A percentile compares a stretch with the other conserved stretches of the same genome.
phyloP scores from a whole-genome alignment of 2,888 invertebrate species.

The Odiellus spinosus region DNA sequence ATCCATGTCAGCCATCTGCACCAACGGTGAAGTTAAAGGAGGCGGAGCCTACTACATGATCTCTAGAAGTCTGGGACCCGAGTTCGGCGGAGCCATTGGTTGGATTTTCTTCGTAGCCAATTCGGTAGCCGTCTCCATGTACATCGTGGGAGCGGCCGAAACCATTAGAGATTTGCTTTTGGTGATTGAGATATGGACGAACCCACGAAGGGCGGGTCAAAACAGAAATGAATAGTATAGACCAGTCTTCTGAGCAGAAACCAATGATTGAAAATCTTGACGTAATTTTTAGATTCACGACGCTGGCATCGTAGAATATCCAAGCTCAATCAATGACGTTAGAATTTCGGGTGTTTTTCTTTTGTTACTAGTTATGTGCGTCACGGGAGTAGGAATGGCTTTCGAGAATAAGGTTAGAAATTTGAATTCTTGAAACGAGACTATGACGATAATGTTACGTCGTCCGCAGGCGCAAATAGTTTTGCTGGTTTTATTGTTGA shows the following conservation, averaged over 20 bases:
- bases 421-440: no score
- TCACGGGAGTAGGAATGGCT: slow-evolving; percentile 31
- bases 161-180: slow-evolving; percentile 45
- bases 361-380: slow-evolving; percentile 24
- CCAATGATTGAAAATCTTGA: no score
- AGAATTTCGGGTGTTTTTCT: slow-evolving; percentile 28
- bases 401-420: slow-evolving; percentile 32
- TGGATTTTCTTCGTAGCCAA: background rate
- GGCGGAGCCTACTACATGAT: slow-evolving; percentile 39
- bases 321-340: slow-evolving; percentile 26
- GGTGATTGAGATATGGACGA: slow-evolving; percentile 22
- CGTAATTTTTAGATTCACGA: slow-evolving; percentile 6
- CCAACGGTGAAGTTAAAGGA: slow-evolving; percentile 95
- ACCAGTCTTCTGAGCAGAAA: no score
- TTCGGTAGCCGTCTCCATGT: background rate
- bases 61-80: slow-evolving; percentile 57
- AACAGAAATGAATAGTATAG: no score
- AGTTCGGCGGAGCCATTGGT: slow-evolving; percentile 35
- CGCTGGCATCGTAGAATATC: slow-evolving; percentile 9
- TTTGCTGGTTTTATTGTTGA: slow-evolving; percentile 26
- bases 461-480: slow-evolving; percentile 31
- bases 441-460: no score
- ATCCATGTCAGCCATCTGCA: slow-evolving; percentile 95
- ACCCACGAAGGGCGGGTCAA: no score
- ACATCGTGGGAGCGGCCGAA: background rate